Conservation (phyloP, 2,888 invertebrate genomes). For the Troides helena region DNA sequence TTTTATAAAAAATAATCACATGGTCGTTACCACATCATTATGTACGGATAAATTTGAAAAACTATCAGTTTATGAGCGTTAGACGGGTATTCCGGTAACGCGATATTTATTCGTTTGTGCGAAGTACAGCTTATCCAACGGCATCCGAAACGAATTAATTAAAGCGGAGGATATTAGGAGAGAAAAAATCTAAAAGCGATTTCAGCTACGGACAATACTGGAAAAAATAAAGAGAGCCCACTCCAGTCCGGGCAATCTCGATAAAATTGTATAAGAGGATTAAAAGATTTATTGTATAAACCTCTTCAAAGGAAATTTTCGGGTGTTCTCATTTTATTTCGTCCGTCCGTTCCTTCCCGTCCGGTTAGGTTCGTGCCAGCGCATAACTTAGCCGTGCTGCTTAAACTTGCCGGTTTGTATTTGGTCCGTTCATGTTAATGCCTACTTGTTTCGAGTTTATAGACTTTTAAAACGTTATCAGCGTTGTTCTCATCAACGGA, state of each 20-base stretch:
- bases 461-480: slow-evolving; percentile 37
- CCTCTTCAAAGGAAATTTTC: slow-evolving; percentile 70
- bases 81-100: no score
- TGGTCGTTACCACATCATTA: not conserved
- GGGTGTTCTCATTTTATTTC: slow-evolving; percentile 69
- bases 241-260: slow-evolving; percentile 62
- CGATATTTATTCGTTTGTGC: not conserved
- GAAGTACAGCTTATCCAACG: slow-evolving; percentile 28
- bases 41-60: not conserved
- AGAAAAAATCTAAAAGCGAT: slow-evolving; percentile 28
- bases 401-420: slow-evolving; percentile 52
- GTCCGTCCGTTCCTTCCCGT: slow-evolving; percentile 59
- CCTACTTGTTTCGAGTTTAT: slow-evolving; percentile 46
- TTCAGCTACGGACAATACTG: slow-evolving; percentile 24
- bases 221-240: slow-evolving; percentile 41
- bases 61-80: not conserved
- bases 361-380: slow-evolving; percentile 53
- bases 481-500: slow-evolving; percentile 34
- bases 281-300: slow-evolving; percentile 76
- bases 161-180: slow-evolving; percentile 9
- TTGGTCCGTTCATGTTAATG: slow-evolving; percentile 57
- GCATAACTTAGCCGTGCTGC: slow-evolving; percentile 55
- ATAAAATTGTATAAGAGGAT: slow-evolving; percentile 77
- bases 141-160: slow-evolving; percentile 15
- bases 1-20: not conserved